phyloP scores from a whole-genome alignment of 1,140 invertebrate species.

The Wiebesia pumilae region DNA sequence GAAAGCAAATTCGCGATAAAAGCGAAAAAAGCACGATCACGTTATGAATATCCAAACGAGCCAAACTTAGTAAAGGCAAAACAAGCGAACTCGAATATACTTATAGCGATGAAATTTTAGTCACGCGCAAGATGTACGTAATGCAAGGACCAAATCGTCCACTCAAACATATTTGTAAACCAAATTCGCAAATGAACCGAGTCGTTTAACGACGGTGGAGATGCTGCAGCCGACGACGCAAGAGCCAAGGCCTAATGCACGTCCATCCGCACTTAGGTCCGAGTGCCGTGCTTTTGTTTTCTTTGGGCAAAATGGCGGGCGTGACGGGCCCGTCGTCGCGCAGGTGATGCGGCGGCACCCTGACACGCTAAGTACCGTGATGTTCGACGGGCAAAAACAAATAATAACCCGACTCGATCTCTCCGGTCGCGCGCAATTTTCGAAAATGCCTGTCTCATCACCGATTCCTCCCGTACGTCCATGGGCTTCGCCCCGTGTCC shows the following conservation, averaged over 20 bases:
- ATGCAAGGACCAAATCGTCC: background rate
- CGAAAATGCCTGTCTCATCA: slow-evolving; percentile 74
- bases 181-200: slow-evolving; percentile 19
- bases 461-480: slow-evolving; percentile 55
- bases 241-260: background rate
- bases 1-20: background rate
- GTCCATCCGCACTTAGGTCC: background rate
- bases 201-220: slow-evolving; percentile 1
- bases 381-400: slow-evolving; percentile 70
- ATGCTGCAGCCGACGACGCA: background rate
- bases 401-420: slow-evolving; percentile 63
- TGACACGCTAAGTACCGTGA: slow-evolving; percentile 68
- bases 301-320: background rate
- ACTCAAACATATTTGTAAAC: slow-evolving; percentile 11
- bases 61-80: background rate
- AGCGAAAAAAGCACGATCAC: background rate
- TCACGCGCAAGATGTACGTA: background rate
- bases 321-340: slow-evolving; percentile 53
- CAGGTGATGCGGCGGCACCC: slow-evolving; percentile 63
- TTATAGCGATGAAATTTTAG: background rate
- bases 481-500: background rate
- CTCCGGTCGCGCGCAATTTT: slow-evolving; percentile 65
- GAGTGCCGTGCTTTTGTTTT: background rate
- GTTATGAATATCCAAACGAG: background rate
- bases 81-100: background rate